Percentiles rank a stretch among this genome's conserved stretches.
These are phyloP conservation scores for Anas georgica DNA, from an alignment of 2,797 vertebrate species.

Conservation along the genomic window DNA sequence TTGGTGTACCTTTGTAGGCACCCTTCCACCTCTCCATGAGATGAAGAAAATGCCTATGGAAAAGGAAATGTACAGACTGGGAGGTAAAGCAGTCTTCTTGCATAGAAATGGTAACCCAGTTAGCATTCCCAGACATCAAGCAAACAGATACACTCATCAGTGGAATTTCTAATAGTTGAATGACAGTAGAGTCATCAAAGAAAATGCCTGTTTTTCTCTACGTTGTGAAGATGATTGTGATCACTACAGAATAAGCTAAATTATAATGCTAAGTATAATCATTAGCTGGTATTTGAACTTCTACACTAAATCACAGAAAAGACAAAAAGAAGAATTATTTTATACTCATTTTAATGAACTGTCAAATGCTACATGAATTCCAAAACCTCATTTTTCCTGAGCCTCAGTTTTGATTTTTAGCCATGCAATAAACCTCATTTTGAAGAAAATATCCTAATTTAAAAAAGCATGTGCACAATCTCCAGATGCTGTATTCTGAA, in stretches of 20 bases:
- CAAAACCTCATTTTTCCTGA: neutral
- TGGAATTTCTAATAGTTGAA: constrained; percentile 1
- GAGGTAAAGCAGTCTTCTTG: neutral
- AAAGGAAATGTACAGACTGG: neutral
- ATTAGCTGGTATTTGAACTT: constrained; percentile 3
- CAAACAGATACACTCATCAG: neutral
- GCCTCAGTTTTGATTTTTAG: constrained; percentile 15
- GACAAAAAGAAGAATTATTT: constrained; percentile 42
- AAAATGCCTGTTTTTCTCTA: neutral
- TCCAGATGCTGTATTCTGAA: constrained; percentile 19
- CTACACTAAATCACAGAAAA: constrained; percentile 17
- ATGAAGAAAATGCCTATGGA: neutral
- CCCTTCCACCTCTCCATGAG: neutral
- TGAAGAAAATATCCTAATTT: constrained; percentile 8
- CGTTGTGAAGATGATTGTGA: neutral
- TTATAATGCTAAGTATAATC: constrained; percentile 28
- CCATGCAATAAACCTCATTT: neutral
- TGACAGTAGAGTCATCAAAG: neutral
- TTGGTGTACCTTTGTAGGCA: neutral
- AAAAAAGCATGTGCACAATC: neutral
- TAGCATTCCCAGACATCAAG: neutral
- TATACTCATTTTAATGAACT: neutral
- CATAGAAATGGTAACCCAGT: neutral
- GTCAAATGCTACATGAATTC: neutral
- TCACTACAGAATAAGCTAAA: constrained; percentile 15